phyloP scores from a whole-genome alignment of 53 echinoderm and acorn worm species.

The Echinarachnius parma region DNA sequence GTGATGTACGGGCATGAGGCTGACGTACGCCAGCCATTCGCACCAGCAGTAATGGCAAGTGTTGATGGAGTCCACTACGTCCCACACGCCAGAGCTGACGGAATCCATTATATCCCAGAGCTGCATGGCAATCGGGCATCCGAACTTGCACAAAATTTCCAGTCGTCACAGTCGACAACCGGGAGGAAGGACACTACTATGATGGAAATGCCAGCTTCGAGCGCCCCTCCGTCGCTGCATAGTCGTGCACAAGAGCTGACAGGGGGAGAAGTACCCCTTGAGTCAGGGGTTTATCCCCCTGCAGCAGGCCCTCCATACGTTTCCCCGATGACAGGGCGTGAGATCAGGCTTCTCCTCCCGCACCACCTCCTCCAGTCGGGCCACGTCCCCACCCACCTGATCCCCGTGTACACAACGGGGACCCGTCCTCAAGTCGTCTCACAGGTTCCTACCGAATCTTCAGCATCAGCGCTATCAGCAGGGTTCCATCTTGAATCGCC shows the following conservation, averaged over 20 bases:
- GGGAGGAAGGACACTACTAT: too few species aligned
- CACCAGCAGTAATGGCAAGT: not conserved
- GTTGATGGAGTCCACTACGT: not conserved
- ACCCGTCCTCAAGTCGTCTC: conserved; percentile 13
- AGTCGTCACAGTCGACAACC: not conserved
- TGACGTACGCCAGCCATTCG: not conserved
- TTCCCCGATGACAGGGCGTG: conserved; percentile 21
- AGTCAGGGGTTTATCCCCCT: not conserved
- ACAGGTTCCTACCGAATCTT: not conserved
- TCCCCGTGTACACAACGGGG: conserved; percentile 83
- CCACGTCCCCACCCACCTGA: conserved; percentile 79
- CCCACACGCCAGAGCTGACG: not conserved
- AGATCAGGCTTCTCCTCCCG: conserved; percentile 71
- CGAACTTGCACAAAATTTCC: too few species aligned
- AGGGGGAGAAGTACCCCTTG: not conserved
- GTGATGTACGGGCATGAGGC: not conserved
- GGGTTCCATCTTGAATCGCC: conserved; percentile 6
- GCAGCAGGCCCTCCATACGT: conserved; percentile 7
- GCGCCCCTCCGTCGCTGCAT: too few species aligned
- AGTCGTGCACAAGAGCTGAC: not conserved
- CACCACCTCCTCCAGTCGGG: conserved; percentile 64
- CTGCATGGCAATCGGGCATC: not conserved
- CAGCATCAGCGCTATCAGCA: conserved; percentile 28
- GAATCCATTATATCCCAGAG: not conserved
- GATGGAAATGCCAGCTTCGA: too few species aligned